Evolutionary conservation across 1,140 invertebrate genomes (phyloP).

Genomic region (Microplitis mediator): DNA sequence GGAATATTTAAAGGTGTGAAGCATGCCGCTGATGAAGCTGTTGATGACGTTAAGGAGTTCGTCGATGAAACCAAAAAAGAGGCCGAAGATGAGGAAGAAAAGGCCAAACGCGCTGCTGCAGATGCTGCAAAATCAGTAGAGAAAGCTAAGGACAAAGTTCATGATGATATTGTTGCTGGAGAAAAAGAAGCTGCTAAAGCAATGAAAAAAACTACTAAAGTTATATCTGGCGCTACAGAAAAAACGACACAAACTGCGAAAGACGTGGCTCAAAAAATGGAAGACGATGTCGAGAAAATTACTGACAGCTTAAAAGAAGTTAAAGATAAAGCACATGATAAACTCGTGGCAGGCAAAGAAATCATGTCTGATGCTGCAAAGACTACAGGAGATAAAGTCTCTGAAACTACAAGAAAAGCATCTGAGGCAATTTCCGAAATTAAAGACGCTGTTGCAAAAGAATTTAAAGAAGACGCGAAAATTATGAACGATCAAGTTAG

Average conservation of each 20-base stretch:
- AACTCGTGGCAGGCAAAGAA: slow-evolving; percentile 1
- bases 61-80: slow-evolving; percentile 27
- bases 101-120: background rate
- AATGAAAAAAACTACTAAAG: slow-evolving; percentile 12
- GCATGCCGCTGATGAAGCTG: slow-evolving; percentile 34
- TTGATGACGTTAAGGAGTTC: slow-evolving; percentile 27
- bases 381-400: slow-evolving; percentile 23
- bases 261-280: slow-evolving; percentile 22
- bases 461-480: slow-evolving; percentile 24
- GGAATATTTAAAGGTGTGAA: slow-evolving; percentile 41
- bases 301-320: slow-evolving; percentile 34
- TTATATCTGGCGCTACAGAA: background rate
- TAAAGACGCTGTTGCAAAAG: slow-evolving; percentile 13
- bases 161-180: slow-evolving; percentile 17
- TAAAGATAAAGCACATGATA: slow-evolving; percentile 29
- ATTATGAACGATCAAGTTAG: slow-evolving; percentile 20
- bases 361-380: background rate
- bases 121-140: slow-evolving; percentile 21
- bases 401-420: background rate
- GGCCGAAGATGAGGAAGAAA: slow-evolving; percentile 9
- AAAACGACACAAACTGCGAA: background rate
- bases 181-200: slow-evolving; percentile 10
- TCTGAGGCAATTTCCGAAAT: background rate
- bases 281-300: no score
- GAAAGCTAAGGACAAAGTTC: slow-evolving; percentile 17